These are phyloP conservation scores for Pachypanchax playfairii DNA, from an alignment of 2,113 vertebrate genomes.

Conservation along the genomic window DNA sequence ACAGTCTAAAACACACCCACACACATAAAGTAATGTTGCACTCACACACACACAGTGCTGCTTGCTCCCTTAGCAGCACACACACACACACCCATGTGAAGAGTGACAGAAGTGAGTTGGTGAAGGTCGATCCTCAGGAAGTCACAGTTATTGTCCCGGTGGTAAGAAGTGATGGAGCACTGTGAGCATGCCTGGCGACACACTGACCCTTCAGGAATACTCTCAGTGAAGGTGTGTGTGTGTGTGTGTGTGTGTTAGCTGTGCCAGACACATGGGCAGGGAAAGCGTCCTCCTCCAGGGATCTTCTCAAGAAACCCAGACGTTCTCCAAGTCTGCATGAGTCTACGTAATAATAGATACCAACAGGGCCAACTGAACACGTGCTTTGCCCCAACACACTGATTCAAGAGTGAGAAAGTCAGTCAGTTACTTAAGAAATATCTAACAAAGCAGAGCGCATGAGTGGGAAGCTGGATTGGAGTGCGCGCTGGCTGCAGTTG, in stretches of 20 bases:
- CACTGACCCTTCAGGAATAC: conserved; percentile 75
- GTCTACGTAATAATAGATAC: conserved; percentile 60
- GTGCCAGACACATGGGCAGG: conserved; percentile 60
- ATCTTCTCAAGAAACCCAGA: conserved; percentile 77
- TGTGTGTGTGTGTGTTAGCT: conserved; percentile 14
- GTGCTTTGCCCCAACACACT: conserved; percentile 23
- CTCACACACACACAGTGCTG: conserved; percentile 26
- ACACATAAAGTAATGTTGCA: conserved; percentile 25
- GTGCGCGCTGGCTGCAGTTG: conserved; percentile 69
- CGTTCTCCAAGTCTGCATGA: conserved; percentile 64
- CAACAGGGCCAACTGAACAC: conserved; percentile 36
- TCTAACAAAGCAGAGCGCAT: conserved; percentile 69
- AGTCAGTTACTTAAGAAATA: conserved; percentile 67
- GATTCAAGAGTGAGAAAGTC: conserved; percentile 14
- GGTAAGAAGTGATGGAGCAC: conserved; percentile 72
- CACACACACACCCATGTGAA: conserved; percentile 50
- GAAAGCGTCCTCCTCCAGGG: conserved; percentile 60
- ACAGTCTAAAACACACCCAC: conserved; percentile 54
- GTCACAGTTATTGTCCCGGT: conserved; percentile 68
- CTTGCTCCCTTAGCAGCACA: not conserved
- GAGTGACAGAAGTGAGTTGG: conserved; percentile 72
- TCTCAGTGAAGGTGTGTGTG: conserved; percentile 40
- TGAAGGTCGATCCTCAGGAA: conserved; percentile 77
- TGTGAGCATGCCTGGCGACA: conserved; percentile 72
- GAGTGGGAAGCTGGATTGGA: conserved; percentile 74